These are phyloP conservation scores for Smithornis capensis DNA, from an alignment of 2,113 vertebrate species.

Conservation along the genomic window DNA sequence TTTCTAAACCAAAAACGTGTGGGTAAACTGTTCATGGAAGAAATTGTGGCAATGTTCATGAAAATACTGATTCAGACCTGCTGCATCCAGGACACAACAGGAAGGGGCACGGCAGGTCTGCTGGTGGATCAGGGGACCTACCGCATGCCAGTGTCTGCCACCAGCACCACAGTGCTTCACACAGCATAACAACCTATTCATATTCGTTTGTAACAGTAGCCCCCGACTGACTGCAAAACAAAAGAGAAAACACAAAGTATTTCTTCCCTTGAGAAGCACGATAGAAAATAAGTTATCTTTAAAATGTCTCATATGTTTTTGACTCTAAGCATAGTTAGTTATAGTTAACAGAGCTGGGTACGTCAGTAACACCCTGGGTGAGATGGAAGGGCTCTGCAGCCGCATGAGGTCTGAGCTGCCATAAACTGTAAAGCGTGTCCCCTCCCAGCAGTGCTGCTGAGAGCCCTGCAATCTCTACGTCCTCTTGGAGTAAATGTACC, in stretches of 20 bases:
- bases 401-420: not conserved
- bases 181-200: not conserved
- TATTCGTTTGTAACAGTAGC: not conserved
- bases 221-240: not conserved
- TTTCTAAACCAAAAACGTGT: not conserved
- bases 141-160: not conserved
- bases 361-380: not conserved
- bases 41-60: not conserved
- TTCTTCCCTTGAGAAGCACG: not conserved
- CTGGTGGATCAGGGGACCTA: not conserved
- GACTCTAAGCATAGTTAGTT: not conserved
- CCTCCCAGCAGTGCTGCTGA: not conserved
- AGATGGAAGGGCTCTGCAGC: not conserved
- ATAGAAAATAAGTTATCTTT: not conserved
- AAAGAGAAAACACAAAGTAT: not conserved
- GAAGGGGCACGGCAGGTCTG: not conserved
- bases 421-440: fast-evolving
- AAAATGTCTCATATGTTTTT: not conserved
- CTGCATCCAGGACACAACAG: not conserved
- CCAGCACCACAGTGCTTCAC: not conserved
- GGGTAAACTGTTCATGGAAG: not conserved
- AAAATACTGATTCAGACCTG: not conserved
- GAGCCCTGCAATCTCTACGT: not conserved
- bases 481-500: not conserved
- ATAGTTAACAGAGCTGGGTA: not conserved